phyloP scores from a whole-genome alignment of 2,888 invertebrate species.

The Amphipyra berbera region DNA sequence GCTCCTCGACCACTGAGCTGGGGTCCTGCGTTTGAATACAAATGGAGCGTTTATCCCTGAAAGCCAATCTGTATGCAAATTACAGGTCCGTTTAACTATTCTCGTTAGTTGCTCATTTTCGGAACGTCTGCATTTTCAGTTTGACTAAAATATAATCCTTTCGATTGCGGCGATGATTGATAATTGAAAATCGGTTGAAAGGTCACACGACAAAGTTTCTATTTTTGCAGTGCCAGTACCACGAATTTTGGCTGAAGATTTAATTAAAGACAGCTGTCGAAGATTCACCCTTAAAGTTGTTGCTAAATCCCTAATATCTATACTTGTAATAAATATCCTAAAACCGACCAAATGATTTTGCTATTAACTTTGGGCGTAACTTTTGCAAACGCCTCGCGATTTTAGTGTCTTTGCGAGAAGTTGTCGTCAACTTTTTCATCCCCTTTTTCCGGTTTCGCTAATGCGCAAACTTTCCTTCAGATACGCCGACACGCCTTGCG shows the following conservation, averaged over 20 bases:
- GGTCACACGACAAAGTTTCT: neutral
- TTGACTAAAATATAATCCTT: constrained; percentile 70
- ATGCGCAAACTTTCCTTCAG: constrained; percentile 77
- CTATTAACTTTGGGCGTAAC: constrained; percentile 62
- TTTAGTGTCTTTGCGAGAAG: constrained; percentile 68
- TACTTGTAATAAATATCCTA: constrained; percentile 42
- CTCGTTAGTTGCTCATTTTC: constrained; percentile 90
- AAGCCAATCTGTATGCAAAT: constrained; percentile 90
- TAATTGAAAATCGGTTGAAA: constrained; percentile 7
- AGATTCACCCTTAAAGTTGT: constrained; percentile 18
- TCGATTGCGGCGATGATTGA: constrained; percentile 56
- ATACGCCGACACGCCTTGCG: constrained; percentile 64
- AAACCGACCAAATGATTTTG: constrained; percentile 56
- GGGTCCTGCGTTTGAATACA: constrained; percentile 88
- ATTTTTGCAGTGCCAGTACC: neutral
- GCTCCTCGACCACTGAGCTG: constrained; percentile 83
- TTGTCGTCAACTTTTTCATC: constrained; percentile 78
- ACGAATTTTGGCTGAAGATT: constrained; percentile 9
- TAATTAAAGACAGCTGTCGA: constrained; percentile 11
- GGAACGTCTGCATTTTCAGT: constrained; percentile 82
- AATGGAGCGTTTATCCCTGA: constrained; percentile 89
- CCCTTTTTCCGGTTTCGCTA: constrained; percentile 79
- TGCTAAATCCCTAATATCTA: constrained; percentile 17
- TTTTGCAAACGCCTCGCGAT: constrained; percentile 62
- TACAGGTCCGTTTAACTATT: constrained; percentile 88